Base-by-base conservation (phyloP, 2,797 vertebrate genomes). In the Acridotheres tristis region DNA sequence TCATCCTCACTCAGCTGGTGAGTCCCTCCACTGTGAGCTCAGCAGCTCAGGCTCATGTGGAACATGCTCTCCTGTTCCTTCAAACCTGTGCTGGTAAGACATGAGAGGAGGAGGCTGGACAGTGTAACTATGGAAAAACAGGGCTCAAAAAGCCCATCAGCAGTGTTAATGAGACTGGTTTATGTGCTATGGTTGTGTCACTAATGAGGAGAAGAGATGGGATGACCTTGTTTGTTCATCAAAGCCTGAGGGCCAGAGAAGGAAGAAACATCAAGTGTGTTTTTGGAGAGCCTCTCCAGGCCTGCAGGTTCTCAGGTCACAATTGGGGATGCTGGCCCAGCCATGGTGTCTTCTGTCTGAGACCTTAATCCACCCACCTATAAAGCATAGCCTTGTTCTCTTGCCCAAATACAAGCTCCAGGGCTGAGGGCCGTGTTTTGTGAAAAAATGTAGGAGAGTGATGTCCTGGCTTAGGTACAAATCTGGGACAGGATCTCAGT, bases 1-100 rank as follows among this genome's bases (percentile, higher is more conserved):
- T 16, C 25, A 9, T 8, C 48, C 45, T 66, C 0, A 2, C 34
- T 43, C 38, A 40, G 34, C 21, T 53, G 0, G 0, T 40, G 55
- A 30, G 38, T 58, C 13, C 15, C 68, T 71, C 16, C 51, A 14
- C 29, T 1, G 0, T 1, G 4, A 87, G 53, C 29, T 66, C 59
- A 26, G 57, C 38, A 72, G 32, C 34, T 34, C 38, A 42, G 4
- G 67, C 19, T 25, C 17, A 3, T 4, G 6, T 17, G 29, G 72
- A 74, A 81, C 26, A 5, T 13, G 10, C 12, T 15, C 36, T 57
- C 54, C 38, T 7, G 0, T 30, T 82, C 48, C 66, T 73, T 62
- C 9, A 8, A 50, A 53, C 25, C 69, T 36, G 27, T 16, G 26
- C 72, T 36, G n/a, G 4, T 26, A 42, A 58, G 36, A 25, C 8